Base-by-base conservation (phyloP, 2,888 invertebrate genomes). In the Ormyrus rosae region DNA sequence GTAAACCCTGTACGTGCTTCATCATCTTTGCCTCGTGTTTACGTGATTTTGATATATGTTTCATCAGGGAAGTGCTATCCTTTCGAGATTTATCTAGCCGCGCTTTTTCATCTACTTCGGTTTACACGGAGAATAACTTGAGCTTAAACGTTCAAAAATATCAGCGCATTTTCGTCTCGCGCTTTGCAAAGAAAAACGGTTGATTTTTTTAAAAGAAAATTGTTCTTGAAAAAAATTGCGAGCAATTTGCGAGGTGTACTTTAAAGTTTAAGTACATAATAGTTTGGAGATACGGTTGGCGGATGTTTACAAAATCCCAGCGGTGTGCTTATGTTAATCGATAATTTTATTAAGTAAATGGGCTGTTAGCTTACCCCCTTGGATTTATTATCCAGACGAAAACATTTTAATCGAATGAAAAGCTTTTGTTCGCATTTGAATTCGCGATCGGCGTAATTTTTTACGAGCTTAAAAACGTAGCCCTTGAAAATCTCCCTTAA, bases 291-390 rank as follows among this genome's bases (percentile, higher is more conserved):
- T 19, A 19, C 19, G 19, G 19, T 19, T 19, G 2, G 19, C 19
- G 19, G 1, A 19, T 19, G 19, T 19, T 19, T 19, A 11, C 19
- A 67, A 51, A 67, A 67, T 50, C 10, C 2, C 19, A 2, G 53
- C 11, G 69, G 11, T 7, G 11, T 46, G 46, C 58, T 13, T 69
- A 9, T 9, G 34, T 11, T 45, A 53, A 53, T 72, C 71, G n/a
- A 72, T 72, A 46, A 45, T 34, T 19, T 53, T 63, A 61, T 72
- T 63, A 72, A 61, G 51, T 53, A 45, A 53, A 72, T 72, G 53
- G 34, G 11, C 61, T 9, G 11, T 63, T 50, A 7, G 34, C 50
- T 8, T n/a, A 34, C 8, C 19, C 50, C 19, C 53, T 72, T 51
- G 45, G 63, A 61, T 51, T 65, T 48, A 53, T 45, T 7, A 34